A percentile compares a stretch with the other conserved stretches of the same genome.
These are phyloP conservation scores for Masticophis lateralis DNA, from an alignment of 2,797 vertebrate genomes.

Conservation along the genomic window DNA sequence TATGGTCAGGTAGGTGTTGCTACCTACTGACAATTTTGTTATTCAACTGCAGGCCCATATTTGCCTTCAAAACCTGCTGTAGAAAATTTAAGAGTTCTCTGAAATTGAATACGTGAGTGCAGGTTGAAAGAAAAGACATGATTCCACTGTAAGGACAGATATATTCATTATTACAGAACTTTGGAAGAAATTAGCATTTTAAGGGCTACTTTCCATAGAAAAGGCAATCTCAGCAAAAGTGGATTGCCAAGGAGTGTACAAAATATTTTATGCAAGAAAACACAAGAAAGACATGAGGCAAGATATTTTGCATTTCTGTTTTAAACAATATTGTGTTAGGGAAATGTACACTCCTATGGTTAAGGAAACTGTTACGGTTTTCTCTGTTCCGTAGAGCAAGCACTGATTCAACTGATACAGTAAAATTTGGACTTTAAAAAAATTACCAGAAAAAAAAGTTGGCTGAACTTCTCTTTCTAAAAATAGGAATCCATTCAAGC, in stretches of 20 bases:
- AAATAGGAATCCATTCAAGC: conserved; percentile 30
- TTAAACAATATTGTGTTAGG: neutral
- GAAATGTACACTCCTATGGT: neutral
- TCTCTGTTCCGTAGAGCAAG: conserved; percentile 7
- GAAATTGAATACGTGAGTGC: neutral
- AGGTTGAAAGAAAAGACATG: neutral
- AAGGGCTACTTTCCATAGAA: neutral
- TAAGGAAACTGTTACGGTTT: neutral
- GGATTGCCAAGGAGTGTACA: neutral
- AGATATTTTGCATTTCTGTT: neutral
- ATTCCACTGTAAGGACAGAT: neutral
- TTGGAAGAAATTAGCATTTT: neutral
- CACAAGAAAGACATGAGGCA: neutral
- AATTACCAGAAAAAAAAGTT: conserved; percentile 15
- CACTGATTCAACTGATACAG: neutral
- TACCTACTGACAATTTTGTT: neutral
- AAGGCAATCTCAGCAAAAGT: neutral
- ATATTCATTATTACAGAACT: neutral
- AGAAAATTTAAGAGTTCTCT: neutral
- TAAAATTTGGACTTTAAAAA: neutral
- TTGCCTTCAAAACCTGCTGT: neutral
- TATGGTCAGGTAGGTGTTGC: neutral
- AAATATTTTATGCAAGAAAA: neutral
- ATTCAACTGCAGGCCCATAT: neutral
- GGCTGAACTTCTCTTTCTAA: conserved; percentile 17